Evolutionary conservation across 1,140 invertebrate species (phyloP), one percentile per base, ranked within the genome.

Genomic region (Hyles vespertilio): DNA sequence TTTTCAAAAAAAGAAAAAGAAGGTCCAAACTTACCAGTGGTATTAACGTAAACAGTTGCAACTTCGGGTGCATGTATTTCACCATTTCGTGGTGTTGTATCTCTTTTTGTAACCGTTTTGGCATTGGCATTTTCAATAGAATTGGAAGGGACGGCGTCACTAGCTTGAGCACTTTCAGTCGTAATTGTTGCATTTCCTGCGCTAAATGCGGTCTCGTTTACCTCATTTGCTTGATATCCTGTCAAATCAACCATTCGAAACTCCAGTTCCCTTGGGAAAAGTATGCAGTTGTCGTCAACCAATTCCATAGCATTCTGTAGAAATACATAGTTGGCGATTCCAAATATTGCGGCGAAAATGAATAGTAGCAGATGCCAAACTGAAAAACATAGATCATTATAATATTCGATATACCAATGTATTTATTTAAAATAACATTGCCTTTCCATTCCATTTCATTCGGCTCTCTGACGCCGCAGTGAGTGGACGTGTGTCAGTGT

Each of bases 301-400:
- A 86, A 57, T 9, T 76, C 64, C 77, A 80, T 81, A 0, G 85
- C 68, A 8, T 81, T 77, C 61, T 81, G 77, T 4, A 88, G 63
- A 33, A 84, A 79, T 8, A 81, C 67, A 61, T 84, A 88, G 59
- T 88, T 88, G 10, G 79, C 51, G 12, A 84, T 75, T 11, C 83
- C 81, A 43, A 79, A 85, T 44, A 77, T 63, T n/a, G 72, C 83
- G 3, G 82, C 83, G 0, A 73, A 67, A 3, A 68, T 57, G 62
- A 72, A 88, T 0, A 88, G 46, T 59, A 81, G 67, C 44, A 85
- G 59, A 55, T 88, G 84, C 73, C 80, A 88, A 69, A 70, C 84
- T 88, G 71, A 52, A 84, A 85, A 55, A 10, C 3, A 51, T 51
- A 32, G 7, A 5, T 32, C 11, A 7, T 32, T 8, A 8, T 47